Conservation (phyloP, 2,113 vertebrate genomes). For the Channa maculata region DNA sequence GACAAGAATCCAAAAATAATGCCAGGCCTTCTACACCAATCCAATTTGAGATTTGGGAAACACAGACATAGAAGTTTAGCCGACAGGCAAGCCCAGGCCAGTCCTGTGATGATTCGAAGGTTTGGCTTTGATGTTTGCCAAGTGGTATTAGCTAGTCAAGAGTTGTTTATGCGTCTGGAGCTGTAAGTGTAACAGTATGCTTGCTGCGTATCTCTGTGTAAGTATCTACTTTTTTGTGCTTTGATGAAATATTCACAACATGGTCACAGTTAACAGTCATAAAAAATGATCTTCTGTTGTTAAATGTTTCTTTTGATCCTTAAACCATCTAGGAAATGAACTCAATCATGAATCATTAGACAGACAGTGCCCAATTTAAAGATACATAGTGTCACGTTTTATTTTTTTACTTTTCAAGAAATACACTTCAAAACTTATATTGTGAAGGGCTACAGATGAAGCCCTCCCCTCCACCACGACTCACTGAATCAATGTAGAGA, state of each 20-base stretch:
- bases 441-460: no score
- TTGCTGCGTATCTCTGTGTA: not conserved
- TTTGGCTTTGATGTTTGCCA: constrained; percentile 33
- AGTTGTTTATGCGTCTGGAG: not conserved
- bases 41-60: constrained; percentile 45
- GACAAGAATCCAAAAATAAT: constrained; percentile 48
- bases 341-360: no score
- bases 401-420: no score
- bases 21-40: constrained; percentile 13
- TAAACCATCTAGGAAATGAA: no score
- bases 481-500: no score
- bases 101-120: constrained; percentile 6
- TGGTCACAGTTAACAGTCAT: not conserved
- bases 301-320: no score
- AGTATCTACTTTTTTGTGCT: no score
- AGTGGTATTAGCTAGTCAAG: not conserved
- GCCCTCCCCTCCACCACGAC: no score
- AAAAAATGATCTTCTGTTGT: not conserved
- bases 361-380: no score
- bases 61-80: constrained; percentile 12
- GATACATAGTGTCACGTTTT: no score
- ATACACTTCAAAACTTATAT: no score
- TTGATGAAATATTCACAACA: not conserved
- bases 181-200: not conserved
- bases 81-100: not conserved